These are phyloP conservation scores for Cotesia vestalis DNA, from an alignment of 1,140 invertebrate species.

Conservation along the genomic window DNA sequence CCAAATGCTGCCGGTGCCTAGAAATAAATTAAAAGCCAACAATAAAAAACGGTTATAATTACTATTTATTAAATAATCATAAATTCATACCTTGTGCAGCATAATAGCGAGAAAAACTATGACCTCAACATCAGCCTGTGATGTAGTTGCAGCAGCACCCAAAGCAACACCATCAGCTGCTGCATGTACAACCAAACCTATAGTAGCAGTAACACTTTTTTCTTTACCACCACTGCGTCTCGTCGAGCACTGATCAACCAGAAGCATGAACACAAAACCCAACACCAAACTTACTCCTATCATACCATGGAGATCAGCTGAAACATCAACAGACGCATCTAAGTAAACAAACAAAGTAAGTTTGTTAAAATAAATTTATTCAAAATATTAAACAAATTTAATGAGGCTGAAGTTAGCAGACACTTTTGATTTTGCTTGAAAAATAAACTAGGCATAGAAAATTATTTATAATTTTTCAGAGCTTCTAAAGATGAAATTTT, in stretches of 20 bases:
- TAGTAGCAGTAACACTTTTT: constrained; percentile 88
- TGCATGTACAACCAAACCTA: constrained; percentile 97
- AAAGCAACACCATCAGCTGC: constrained; percentile 97
- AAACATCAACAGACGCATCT: constrained; percentile 28
- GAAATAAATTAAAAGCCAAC: constrained; percentile 12
- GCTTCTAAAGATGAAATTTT: no score
- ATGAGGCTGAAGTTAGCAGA: background rate
- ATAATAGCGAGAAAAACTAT: constrained; percentile 99
- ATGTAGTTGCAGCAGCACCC: constrained; percentile 94
- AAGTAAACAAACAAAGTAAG: constrained; percentile 18
- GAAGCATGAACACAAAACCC: constrained; percentile 97
- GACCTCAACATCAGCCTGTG: constrained; percentile 94
- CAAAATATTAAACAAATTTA: background rate
- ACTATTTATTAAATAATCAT: no score
- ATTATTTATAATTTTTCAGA: no score
- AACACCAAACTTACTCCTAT: constrained; percentile 82
- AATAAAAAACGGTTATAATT: no score
- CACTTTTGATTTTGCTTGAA: no score
- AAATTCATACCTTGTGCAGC: constrained; percentile 86
- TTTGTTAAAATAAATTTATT: background rate
- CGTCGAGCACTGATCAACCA: constrained; percentile 89
- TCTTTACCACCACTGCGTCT: constrained; percentile 73
- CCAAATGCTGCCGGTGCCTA: constrained; percentile 98
- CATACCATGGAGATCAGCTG: constrained; percentile 69
- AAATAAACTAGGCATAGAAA: background rate